phyloP scores from a whole-genome alignment of 2,888 invertebrate genomes.

The Drosophila koepferae region DNA sequence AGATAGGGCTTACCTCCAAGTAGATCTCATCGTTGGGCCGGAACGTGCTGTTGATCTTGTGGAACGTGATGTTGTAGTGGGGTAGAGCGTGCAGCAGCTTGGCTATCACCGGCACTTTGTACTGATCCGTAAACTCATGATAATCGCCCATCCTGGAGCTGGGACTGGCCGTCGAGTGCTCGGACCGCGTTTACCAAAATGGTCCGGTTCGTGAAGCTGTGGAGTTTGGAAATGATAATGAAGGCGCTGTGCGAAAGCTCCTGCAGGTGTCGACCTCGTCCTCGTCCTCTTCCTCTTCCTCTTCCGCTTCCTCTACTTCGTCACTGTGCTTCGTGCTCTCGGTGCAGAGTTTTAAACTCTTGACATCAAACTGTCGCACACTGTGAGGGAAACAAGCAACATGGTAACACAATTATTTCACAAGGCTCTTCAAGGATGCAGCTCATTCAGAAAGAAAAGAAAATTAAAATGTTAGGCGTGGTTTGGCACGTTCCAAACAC shows the following conservation, averaged over 20 bases:
- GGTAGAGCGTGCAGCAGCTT: constrained; percentile 95
- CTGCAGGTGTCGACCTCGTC: constrained; percentile 32
- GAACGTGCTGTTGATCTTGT: constrained; percentile 95
- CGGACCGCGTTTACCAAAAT: constrained; percentile 24
- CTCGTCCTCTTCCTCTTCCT: constrained; percentile 14
- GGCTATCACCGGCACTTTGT: constrained; percentile 94
- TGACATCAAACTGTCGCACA: constrained; percentile 73
- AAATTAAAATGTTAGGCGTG: constrained; percentile 49
- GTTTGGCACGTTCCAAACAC: constrained; percentile 53
- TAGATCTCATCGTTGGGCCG: constrained; percentile 95
- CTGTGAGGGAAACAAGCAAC: constrained; percentile 39
- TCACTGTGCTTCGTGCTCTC: constrained; percentile 59
- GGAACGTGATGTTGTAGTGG: constrained; percentile 96
- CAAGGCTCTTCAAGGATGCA: constrained; percentile 38
- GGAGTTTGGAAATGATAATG: constrained; percentile 18
- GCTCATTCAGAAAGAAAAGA: constrained; percentile 19
- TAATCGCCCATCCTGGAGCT: constrained; percentile 82
- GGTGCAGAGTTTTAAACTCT: constrained; percentile 73
- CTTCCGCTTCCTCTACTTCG: constrained; percentile 19
- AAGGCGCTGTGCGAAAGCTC: constrained; percentile 29
- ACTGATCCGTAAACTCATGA: constrained; percentile 88
- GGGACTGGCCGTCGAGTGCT: constrained; percentile 18
- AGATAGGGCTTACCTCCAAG: constrained; percentile 89
- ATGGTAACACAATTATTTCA: constrained; percentile 56
- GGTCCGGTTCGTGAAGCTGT: background rate